A percentile compares a stretch with the other conserved stretches of the same genome.
Evolutionary conservation across 2,113 vertebrate species (phyloP).

Genomic region (Chrysemys picta): DNA sequence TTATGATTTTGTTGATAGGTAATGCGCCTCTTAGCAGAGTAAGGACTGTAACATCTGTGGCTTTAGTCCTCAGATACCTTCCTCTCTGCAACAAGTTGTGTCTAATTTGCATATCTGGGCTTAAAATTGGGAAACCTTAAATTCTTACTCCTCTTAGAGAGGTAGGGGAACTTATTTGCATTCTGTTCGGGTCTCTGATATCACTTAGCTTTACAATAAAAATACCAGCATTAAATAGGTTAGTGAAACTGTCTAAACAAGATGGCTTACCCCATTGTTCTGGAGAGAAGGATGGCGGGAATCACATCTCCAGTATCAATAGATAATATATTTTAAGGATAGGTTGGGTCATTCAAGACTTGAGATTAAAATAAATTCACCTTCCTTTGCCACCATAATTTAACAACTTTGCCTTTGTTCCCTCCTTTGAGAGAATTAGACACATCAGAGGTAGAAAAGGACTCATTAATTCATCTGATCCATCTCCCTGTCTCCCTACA

Average conservation of each 20-base stretch:
- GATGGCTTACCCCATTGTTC: background rate
- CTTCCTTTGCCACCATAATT: background rate
- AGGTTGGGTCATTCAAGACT: background rate
- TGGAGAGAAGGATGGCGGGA: background rate
- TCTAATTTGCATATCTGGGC: background rate
- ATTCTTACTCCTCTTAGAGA: background rate
- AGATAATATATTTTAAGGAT: background rate
- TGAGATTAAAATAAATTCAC: background rate
- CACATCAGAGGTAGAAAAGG: background rate
- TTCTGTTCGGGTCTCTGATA: background rate
- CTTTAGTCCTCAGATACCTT: background rate
- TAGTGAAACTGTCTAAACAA: background rate
- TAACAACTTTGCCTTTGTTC: background rate
- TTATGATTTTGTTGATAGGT: background rate
- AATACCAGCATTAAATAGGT: background rate
- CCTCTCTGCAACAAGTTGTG: background rate
- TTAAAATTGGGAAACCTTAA: background rate
- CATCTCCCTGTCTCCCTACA: background rate
- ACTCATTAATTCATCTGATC: background rate
- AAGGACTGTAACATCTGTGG: background rate
- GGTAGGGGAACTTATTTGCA: background rate
- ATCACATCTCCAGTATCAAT: background rate
- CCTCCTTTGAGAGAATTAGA: no score
- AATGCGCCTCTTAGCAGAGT: background rate
- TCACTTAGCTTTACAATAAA: background rate